A percentile compares a stretch with the other conserved stretches of the same genome.
These are phyloP conservation scores for Spialia ferax DNA, from an alignment of 2,888 invertebrate species.

Conservation along the genomic window DNA sequence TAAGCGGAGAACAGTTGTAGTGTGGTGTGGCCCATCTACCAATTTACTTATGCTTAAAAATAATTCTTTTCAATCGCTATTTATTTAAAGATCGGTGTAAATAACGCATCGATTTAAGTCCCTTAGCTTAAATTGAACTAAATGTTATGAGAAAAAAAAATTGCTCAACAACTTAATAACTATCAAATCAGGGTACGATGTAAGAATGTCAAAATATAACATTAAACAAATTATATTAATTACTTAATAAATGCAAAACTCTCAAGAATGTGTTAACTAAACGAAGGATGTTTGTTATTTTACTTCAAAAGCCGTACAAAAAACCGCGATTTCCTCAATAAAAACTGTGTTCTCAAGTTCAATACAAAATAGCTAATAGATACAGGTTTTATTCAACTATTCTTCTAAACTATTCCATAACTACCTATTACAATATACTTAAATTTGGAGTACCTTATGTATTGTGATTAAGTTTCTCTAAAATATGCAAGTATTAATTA, in stretches of 20 bases:
- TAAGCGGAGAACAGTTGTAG: too few relatives aligned
- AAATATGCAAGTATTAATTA: too few relatives aligned
- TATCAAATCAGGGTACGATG: neutral
- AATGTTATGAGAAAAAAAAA: too few relatives aligned
- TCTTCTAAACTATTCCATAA: neutral
- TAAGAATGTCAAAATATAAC: neutral
- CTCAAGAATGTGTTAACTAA: conserved; percentile 41
- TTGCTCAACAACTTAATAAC: too few relatives aligned
- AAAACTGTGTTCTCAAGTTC: conserved; percentile 44
- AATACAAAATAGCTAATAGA: conserved; percentile 15
- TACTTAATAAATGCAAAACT: conserved; percentile 20
- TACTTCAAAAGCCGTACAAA: conserved; percentile 45
- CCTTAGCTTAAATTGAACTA: too few relatives aligned
- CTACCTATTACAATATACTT: neutral
- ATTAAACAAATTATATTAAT: conserved; percentile 14
- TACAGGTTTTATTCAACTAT: neutral
- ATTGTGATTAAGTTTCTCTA: too few relatives aligned
- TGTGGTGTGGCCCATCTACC: too few relatives aligned
- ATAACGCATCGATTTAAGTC: too few relatives aligned
- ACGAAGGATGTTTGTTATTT: conserved; percentile 45
- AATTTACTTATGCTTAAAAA: too few relatives aligned
- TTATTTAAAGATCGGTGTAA: too few relatives aligned
- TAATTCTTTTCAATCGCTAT: too few relatives aligned
- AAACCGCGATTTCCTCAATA: conserved; percentile 46
- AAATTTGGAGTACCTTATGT: too few relatives aligned